phyloP scores from a whole-genome alignment of 2,888 invertebrate species.

The Heliconius charithonia region DNA sequence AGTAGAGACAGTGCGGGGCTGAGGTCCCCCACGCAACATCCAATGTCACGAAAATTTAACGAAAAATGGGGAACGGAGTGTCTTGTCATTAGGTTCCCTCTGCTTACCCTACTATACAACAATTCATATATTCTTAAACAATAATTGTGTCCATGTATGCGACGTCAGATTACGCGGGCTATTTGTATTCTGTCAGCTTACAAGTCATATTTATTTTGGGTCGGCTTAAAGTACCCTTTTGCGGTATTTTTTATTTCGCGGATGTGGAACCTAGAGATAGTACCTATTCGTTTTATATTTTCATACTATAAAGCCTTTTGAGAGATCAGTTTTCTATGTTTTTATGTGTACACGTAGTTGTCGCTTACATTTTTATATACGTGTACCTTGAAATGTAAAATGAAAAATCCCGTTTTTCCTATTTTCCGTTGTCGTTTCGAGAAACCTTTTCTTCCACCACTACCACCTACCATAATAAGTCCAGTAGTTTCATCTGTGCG shows the following conservation, averaged over 20 bases:
- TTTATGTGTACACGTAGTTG: neutral
- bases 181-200: constrained; percentile 51
- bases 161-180: constrained; percentile 47
- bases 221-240: constrained; percentile 40
- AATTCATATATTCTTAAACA: neutral
- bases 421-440: too few species aligned
- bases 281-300: neutral
- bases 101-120: too few species aligned
- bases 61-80: neutral
- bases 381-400: neutral
- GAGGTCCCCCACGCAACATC: too few species aligned
- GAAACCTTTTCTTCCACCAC: too few species aligned
- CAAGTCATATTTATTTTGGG: constrained; percentile 49
- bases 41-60: neutral
- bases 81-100: neutral
- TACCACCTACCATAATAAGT: too few species aligned
- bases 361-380: neutral
- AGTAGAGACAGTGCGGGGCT: too few species aligned
- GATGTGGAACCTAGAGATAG: constrained; percentile 15
- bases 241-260: constrained; percentile 10
- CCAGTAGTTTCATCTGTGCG: too few species aligned
- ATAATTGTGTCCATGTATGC: constrained; percentile 30
- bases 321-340: neutral
- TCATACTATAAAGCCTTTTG: neutral
- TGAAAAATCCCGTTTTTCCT: too few species aligned